These are phyloP conservation scores for Scyliorhinus canicula DNA, from an alignment of 2,797 vertebrate genomes.

Conservation along the genomic window DNA sequence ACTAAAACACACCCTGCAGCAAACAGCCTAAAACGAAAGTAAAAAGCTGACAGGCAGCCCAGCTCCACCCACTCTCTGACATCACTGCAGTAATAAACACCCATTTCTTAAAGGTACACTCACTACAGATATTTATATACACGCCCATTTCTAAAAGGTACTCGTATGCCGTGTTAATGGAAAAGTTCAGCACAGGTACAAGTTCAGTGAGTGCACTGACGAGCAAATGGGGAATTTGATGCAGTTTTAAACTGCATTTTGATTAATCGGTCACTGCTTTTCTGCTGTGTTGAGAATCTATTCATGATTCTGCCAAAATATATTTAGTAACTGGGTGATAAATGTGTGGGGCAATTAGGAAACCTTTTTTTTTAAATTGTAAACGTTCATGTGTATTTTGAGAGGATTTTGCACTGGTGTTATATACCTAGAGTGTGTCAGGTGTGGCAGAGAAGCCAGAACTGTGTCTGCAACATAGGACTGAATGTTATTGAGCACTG, in stretches of 20 bases:
- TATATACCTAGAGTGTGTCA: background rate
- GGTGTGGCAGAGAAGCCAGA: background rate
- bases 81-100: too few species aligned
- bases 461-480: background rate
- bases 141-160: too few species aligned
- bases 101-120: too few species aligned
- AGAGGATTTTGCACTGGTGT: background rate
- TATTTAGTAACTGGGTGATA: background rate
- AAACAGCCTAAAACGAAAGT: too few species aligned
- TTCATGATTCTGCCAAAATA: background rate
- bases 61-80: too few species aligned
- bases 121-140: too few species aligned
- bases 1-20: too few species aligned
- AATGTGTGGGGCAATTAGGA: background rate
- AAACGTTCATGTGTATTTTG: background rate
- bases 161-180: background rate
- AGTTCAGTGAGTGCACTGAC: too few species aligned
- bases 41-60: too few species aligned
- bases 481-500: too few species aligned
- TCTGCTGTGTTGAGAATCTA: background rate
- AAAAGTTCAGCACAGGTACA: background rate
- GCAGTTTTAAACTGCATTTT: background rate
- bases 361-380: background rate
- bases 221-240: background rate
- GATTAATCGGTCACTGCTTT: background rate